Conservation (phyloP, 2,113 vertebrate species). For the Egretta garzetta region DNA sequence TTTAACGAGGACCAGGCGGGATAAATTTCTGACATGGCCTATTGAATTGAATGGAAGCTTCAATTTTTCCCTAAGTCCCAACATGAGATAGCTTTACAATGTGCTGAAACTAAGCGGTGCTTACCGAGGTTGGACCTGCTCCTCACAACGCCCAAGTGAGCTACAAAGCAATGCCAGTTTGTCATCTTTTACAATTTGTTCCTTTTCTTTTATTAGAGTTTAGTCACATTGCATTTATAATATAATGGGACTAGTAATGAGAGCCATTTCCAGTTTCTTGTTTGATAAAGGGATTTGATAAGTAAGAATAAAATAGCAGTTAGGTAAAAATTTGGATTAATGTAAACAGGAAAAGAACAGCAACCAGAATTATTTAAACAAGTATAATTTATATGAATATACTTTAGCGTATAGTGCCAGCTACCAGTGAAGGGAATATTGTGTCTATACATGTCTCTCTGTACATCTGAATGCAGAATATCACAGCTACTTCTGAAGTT, state of each 20-base stretch:
- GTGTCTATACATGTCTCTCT: neutral
- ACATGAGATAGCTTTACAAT: neutral
- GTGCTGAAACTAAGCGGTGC: neutral
- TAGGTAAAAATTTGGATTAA: neutral
- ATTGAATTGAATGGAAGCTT: neutral
- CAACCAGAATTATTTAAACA: neutral
- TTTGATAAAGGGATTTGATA: neutral
- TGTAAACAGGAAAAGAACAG: neutral
- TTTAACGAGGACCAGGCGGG: constrained; percentile 24
- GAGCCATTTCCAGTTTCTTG: neutral
- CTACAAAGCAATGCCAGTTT: neutral
- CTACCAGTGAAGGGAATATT: neutral
- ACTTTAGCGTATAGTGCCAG: neutral
- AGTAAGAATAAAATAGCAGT: neutral
- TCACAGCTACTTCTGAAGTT: neutral
- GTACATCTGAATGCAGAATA: neutral
- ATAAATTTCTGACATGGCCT: neutral
- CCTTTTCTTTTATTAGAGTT: neutral
- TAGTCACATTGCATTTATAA: neutral
- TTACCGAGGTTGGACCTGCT: neutral
- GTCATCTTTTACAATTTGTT: neutral
- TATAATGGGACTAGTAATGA: neutral
- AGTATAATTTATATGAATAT: neutral
- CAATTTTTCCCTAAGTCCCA: neutral
- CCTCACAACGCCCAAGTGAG: neutral